These are phyloP conservation scores for Limnephilus rhombicus DNA, from an alignment of 2,888 invertebrate genomes.

Conservation along the genomic window DNA sequence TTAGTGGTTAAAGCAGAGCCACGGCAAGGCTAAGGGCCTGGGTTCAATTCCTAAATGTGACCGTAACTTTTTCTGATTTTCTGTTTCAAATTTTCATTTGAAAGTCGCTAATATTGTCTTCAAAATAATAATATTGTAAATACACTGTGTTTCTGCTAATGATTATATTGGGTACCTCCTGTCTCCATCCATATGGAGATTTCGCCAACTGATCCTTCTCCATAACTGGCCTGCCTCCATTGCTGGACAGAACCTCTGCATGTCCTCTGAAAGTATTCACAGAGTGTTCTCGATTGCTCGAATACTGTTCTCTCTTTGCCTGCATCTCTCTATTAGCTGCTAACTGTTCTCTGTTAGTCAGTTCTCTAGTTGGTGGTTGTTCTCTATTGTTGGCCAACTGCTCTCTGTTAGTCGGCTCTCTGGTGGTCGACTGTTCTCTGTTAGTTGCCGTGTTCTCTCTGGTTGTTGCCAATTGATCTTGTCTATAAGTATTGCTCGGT, in stretches of 20 bases:
- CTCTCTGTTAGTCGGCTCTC: constrained; percentile 17
- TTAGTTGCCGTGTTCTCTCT: constrained; percentile 17
- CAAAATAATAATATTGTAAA: no score
- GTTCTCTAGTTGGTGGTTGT: constrained; percentile 12
- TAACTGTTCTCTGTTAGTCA: constrained; percentile 15
- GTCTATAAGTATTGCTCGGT: constrained; percentile 66
- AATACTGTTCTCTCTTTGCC: constrained; percentile 39
- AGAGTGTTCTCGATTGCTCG: constrained; percentile 49
- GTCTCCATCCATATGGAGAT: constrained; percentile 75
- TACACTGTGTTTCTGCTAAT: no score
- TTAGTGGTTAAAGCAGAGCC: no score
- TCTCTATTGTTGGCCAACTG: constrained; percentile 20
- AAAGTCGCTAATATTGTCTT: no score
- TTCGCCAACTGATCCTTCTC: constrained; percentile 77
- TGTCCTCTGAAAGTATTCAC: constrained; percentile 64
- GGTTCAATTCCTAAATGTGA: no score
- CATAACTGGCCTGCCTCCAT: constrained; percentile 69
- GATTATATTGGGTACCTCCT: constrained; percentile 70
- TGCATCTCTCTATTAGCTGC: constrained; percentile 20
- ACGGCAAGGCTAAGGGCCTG: no score
- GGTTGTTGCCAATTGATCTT: neutral
- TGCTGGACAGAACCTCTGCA: constrained; percentile 64
- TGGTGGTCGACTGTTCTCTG: neutral
- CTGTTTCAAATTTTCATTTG: no score
- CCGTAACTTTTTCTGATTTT: no score